Evolutionary conservation across 2,113 vertebrate genomes (phyloP), one percentile per base, ranked within the genome.

Genomic region (Anarhynchus alexandrinus): DNA sequence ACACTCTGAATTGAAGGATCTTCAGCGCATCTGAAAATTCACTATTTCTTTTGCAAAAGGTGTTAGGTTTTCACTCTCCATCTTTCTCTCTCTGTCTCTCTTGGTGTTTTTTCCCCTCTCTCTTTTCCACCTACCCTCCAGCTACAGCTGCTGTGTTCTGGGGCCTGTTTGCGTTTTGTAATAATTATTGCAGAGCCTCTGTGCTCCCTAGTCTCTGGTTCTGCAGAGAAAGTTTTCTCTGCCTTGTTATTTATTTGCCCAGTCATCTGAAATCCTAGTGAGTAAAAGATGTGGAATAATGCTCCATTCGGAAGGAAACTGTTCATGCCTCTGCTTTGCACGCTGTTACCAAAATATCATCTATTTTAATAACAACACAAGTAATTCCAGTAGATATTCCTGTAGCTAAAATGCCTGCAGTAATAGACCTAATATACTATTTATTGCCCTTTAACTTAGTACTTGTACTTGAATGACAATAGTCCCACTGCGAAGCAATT

Each of bases 281-380:
- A 83, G n/a, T 51, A 47, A 83, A 82, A 54, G 52, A 43, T 43
- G 22, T 62, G 57, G 49, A 72, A 76, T 78, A 82, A 91, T 65
- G 40, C 21, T 69, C 94, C 27, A 25, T 84, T 90, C 67, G 36
- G 67, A 93, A 95, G 92, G 16, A 91, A 94, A 62, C 9, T 51
- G 38, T 58, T 85, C 69, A 5, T 34, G 4, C 81, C 91, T n/a
- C 25, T 5, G 0, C 22, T 86, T 94, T 80, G 51, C 38, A 76
- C 54, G 20, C 23, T 62, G 54, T 54, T 91, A 86, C 55, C 57
- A 71, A 91, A 94, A 95, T 91, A 96, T 32, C 6, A 38, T 61
- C 20, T 87, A 86, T 97, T 98, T 97, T 94, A 79, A 95, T 74
- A 97, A 93, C 32, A 96, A 85, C 72, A 43, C 43, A 90, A 79